A percentile compares a stretch with the other conserved stretches of the same genome.
Evolutionary conservation across 2,113 vertebrate species (phyloP).

Genomic region (Eonycteris spelaea): DNA sequence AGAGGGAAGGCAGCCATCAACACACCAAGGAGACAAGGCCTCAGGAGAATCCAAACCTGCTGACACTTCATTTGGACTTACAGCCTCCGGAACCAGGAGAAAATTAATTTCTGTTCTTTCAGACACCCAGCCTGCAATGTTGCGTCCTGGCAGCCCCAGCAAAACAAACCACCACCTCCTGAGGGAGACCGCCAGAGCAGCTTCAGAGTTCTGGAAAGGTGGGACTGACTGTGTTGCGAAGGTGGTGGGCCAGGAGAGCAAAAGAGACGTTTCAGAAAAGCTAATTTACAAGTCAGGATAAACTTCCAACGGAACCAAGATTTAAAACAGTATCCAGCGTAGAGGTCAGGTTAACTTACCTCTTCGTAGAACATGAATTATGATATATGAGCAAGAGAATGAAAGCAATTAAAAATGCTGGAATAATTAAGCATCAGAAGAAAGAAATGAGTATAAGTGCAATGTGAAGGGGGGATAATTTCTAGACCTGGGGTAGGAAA

Average conservation of each 20-base stretch:
- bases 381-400: neutral
- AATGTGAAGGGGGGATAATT: neutral
- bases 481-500: neutral
- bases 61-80: neutral
- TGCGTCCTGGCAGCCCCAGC: neutral
- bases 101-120: neutral
- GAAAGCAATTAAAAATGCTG: neutral
- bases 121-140: neutral
- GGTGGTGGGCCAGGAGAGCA: neutral
- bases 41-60: neutral
- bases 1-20: neutral
- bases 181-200: neutral
- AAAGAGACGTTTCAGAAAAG: neutral
- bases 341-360: neutral
- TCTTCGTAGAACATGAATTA: neutral
- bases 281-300: neutral
- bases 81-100: neutral
- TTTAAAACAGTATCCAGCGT: neutral
- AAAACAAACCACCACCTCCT: neutral
- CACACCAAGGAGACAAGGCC: neutral
- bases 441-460: neutral
- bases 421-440: neutral
- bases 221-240: neutral
- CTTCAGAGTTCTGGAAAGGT: neutral
- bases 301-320: neutral